phyloP scores from a whole-genome alignment of 1,140 invertebrate genomes.

The fruit fly (Drosophila melanogaster) region Release_6_plus_ISO1_MT NT_033779.5:20231001-20231500 shows the following conservation, averaged over 20 bases:
- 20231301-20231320: conserved; percentile 54
- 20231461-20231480: conserved; percentile 82
- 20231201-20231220: conserved; percentile 10
- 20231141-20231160: conserved; percentile 45
- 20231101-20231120: conserved; percentile 34
- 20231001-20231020: conserved; percentile 76
- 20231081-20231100: conserved; percentile 60
- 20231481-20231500: conserved; percentile 82
- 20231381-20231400: conserved; percentile 9
- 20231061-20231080: conserved; percentile 32
- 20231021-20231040: conserved; percentile 63
- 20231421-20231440: conserved; percentile 53
- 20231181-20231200: not conserved
- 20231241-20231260: conserved; percentile 82
- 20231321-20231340: conserved; percentile 13
- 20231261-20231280: conserved; percentile 80
- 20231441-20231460: conserved; percentile 81
- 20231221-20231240: conserved; percentile 35
- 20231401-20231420: conserved; percentile 55
- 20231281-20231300: conserved; percentile 45
- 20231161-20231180: conserved; percentile 14
- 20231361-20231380: conserved; percentile 42
- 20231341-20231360: conserved; percentile 21
- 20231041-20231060: conserved; percentile 44
- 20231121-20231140: conserved; percentile 36